These are phyloP conservation scores for Acanthosepion lycidas DNA, from an alignment of 2,888 invertebrate genomes.

Conservation along the genomic window DNA sequence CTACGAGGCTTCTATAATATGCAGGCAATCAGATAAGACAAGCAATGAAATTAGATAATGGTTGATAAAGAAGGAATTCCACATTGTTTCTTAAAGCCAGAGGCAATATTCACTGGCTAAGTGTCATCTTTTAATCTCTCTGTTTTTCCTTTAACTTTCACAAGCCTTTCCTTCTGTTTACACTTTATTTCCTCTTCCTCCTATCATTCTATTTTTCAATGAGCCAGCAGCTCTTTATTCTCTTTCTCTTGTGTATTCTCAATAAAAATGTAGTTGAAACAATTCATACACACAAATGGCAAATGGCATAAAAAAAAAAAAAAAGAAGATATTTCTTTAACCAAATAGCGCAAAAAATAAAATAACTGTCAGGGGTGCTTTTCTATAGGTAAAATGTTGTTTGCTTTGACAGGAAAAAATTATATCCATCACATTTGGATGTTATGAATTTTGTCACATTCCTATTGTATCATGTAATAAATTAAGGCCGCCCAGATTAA, in stretches of 20 bases:
- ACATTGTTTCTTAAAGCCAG: not conserved
- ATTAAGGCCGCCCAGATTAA: too few relatives aligned
- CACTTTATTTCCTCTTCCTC: not conserved
- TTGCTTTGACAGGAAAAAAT: not conserved
- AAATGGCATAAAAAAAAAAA: not conserved
- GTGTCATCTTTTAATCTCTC: not conserved
- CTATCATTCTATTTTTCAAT: not conserved
- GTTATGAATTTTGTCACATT: not conserved
- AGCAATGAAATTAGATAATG: conserved; percentile 6
- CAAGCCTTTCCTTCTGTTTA: too few relatives aligned
- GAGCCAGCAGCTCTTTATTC: not conserved
- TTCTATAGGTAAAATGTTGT: not conserved
- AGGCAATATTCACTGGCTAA: not conserved
- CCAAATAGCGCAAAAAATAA: not conserved
- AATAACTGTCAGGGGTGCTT: not conserved
- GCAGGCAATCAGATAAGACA: not conserved
- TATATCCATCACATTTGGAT: not conserved
- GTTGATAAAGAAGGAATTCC: not conserved
- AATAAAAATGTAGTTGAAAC: too few relatives aligned
- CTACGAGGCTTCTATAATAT: not conserved
- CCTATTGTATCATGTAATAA: too few relatives aligned
- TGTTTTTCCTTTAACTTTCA: too few relatives aligned
- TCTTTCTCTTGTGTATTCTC: not conserved
- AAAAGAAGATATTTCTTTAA: not conserved
- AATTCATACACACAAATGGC: not conserved